phyloP scores from a whole-genome alignment of 1,140 invertebrate genomes.

The Polypedilum pembai region DNA sequence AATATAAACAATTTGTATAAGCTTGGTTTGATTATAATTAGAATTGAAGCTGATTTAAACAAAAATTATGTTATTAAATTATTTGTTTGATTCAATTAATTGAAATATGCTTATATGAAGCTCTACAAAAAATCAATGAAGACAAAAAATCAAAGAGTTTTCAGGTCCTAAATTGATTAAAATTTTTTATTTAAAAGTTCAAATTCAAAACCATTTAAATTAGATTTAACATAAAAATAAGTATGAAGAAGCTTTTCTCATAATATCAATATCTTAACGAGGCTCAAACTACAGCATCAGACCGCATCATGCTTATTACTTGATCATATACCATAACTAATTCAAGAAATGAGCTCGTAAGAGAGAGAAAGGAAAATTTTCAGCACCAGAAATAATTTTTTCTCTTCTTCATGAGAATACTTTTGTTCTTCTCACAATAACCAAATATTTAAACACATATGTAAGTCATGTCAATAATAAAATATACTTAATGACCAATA shows the following conservation, averaged over 20 bases:
- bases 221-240: too few species aligned
- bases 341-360: not conserved
- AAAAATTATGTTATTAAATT: too few species aligned
- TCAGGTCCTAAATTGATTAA: too few species aligned
- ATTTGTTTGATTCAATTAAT: too few species aligned
- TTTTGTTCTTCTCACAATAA: not conserved
- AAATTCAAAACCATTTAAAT: too few species aligned
- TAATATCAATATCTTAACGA: conserved; percentile 11
- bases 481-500: conserved; percentile 22
- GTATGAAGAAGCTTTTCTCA: not conserved
- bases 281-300: not conserved
- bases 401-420: not conserved
- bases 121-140: too few species aligned
- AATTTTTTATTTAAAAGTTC: too few species aligned
- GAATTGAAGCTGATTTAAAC: too few species aligned
- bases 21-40: too few species aligned
- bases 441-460: conserved; percentile 25
- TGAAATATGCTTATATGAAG: too few species aligned
- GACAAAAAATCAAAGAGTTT: too few species aligned
- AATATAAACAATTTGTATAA: too few species aligned
- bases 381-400: not conserved
- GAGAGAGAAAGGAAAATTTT: not conserved
- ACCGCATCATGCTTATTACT: not conserved
- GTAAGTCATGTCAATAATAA: conserved; percentile 7
- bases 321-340: conserved; percentile 26